Percentiles rank a stretch among this genome's conserved stretches.
These are phyloP conservation scores for Nymphalis c-album DNA, from an alignment of 2,888 invertebrate genomes.

Conservation along the genomic window DNA sequence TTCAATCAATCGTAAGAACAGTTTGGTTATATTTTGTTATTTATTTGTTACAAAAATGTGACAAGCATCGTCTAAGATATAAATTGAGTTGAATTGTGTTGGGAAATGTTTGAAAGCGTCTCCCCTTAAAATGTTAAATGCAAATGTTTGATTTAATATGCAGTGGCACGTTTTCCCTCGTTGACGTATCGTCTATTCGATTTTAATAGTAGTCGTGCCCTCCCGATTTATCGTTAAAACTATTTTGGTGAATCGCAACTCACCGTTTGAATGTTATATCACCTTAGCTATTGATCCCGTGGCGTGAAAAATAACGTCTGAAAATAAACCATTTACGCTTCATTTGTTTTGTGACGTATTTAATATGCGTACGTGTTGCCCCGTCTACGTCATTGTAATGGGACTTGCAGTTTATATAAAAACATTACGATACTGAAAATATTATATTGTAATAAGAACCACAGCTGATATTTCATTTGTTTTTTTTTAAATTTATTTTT, in stretches of 20 bases:
- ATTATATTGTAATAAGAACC: no score
- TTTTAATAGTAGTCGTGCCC: conserved; percentile 46
- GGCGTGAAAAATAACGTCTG: conserved; percentile 59
- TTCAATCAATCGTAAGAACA: no score
- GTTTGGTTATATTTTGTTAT: no score
- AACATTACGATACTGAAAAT: no score
- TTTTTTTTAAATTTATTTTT: no score
- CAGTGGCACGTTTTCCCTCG: conserved; percentile 43
- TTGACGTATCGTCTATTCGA: conserved; percentile 36
- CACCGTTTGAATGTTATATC: conserved; percentile 56
- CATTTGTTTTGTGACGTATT: conserved; percentile 57
- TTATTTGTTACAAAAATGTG: not conserved
- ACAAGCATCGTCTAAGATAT: not conserved
- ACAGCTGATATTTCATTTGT: no score
- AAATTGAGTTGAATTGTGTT: not conserved
- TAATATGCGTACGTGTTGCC: conserved; percentile 22
- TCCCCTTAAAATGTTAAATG: conserved; percentile 40
- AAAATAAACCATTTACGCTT: conserved; percentile 64
- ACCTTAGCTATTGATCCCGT: conserved; percentile 66
- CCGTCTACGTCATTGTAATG: not conserved
- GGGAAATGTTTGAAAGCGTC: conserved; percentile 34
- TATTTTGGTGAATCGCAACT: conserved; percentile 62
- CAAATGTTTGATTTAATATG: conserved; percentile 48
- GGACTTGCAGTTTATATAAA: no score
- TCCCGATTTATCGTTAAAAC: conserved; percentile 63